These are phyloP conservation scores for Linepithema humile DNA, from an alignment of 1,140 invertebrate species.

Conservation along the genomic window DNA sequence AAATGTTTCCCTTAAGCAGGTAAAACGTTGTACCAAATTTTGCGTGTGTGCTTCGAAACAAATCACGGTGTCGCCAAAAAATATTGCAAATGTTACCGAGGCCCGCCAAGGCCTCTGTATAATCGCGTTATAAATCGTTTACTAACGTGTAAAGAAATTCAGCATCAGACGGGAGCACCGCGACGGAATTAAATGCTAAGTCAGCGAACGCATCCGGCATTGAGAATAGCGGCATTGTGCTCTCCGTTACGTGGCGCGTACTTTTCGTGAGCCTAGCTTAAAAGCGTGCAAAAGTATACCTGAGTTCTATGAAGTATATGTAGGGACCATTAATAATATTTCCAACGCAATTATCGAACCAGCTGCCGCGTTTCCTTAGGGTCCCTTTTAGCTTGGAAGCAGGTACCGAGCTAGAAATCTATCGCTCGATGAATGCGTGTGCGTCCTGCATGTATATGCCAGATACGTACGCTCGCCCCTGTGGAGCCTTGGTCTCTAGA, in stretches of 20 bases:
- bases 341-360: slow-evolving; percentile 77
- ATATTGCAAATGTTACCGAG: neutral
- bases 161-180: neutral
- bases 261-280: slow-evolving; percentile 31
- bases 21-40: too few species aligned
- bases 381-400: slow-evolving; percentile 21
- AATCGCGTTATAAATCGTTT: neutral
- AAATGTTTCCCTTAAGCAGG: too few species aligned
- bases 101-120: too few species aligned
- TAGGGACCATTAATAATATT: slow-evolving; percentile 75
- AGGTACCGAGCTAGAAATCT: slow-evolving; percentile 48
- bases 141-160: neutral
- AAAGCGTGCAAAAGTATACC: slow-evolving; percentile 55
- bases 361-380: slow-evolving; percentile 68
- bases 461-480: slow-evolving; percentile 22
- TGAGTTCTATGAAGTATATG: slow-evolving; percentile 64
- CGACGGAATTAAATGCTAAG: slow-evolving; percentile 20
- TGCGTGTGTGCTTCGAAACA: too few species aligned
- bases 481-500: neutral
- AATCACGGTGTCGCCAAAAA: too few species aligned
- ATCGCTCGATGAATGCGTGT: neutral
- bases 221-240: slow-evolving; percentile 55
- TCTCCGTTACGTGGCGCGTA: slow-evolving; percentile 44
- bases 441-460: slow-evolving; percentile 21
- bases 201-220: slow-evolving; percentile 40